Evolutionary conservation across 2,113 vertebrate species (phyloP).

Genomic region (Origma solitaria): DNA sequence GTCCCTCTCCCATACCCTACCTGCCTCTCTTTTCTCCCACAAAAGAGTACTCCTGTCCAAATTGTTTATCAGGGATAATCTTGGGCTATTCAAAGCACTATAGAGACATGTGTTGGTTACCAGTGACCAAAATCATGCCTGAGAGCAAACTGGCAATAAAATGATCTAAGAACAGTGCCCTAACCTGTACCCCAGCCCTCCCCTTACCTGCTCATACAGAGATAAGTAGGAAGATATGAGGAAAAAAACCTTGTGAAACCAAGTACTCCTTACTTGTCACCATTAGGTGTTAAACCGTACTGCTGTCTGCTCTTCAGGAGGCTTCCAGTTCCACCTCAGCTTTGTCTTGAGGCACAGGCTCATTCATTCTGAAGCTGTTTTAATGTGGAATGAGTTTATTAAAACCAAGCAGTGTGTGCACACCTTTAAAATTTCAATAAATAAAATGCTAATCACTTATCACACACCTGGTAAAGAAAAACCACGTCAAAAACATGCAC

Average conservation of each 20-base stretch:
- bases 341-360: neutral
- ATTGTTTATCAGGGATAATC: neutral
- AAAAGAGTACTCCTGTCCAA: neutral
- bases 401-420: neutral
- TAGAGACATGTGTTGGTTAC: fast-evolving
- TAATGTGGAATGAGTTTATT: neutral
- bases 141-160: neutral
- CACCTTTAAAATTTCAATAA: neutral
- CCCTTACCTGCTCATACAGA: neutral
- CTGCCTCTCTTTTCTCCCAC: neutral
- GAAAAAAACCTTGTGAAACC: neutral
- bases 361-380: neutral
- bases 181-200: neutral
- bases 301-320: neutral
- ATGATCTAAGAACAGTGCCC: neutral
- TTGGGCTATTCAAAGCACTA: neutral
- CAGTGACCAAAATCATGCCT: neutral
- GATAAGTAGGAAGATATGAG: neutral
- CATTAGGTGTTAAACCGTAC: neutral
- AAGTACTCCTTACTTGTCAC: neutral
- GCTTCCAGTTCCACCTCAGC: neutral
- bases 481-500: neutral
- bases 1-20: neutral
- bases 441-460: neutral
- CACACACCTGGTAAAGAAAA: neutral